A percentile compares a stretch with the other conserved stretches of the same genome.
Evolutionary conservation across 1,140 invertebrate genomes (phyloP).

Genomic region (Latrodectus geometricus): DNA sequence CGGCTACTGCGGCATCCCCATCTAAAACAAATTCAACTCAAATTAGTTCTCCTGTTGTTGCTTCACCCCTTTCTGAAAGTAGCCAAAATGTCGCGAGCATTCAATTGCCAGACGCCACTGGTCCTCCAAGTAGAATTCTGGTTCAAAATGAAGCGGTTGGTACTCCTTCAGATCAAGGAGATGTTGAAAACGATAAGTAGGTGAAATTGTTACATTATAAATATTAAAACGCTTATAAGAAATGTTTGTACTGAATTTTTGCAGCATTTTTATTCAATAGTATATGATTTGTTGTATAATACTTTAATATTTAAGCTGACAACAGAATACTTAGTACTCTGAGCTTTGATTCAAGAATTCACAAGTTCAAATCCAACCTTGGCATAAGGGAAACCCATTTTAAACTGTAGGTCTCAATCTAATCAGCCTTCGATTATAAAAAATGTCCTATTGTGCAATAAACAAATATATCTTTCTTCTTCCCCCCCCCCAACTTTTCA

Average conservation of each 20-base stretch:
- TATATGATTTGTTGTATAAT: too few relatives aligned
- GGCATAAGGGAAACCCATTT: too few relatives aligned
- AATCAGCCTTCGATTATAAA: too few relatives aligned
- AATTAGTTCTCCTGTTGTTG: constrained; percentile 30
- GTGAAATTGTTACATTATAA: not conserved
- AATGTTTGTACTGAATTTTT: not conserved
- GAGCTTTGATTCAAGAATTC: too few relatives aligned
- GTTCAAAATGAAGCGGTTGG: constrained; percentile 27
- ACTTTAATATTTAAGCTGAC: too few relatives aligned
- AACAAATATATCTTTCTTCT: too few relatives aligned
- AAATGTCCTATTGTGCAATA: too few relatives aligned
- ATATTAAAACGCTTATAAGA: not conserved
- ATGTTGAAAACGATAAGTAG: constrained; percentile 41
- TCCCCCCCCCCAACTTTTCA: too few relatives aligned
- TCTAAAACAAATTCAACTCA: not conserved
- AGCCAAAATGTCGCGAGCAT: constrained; percentile 40
- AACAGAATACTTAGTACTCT: too few relatives aligned
- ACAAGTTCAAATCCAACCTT: too few relatives aligned
- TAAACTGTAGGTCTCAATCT: too few relatives aligned
- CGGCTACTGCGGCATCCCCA: constrained; percentile 55
- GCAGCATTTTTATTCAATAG: not conserved
- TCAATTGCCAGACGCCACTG: constrained; percentile 32
- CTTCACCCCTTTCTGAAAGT: constrained; percentile 40
- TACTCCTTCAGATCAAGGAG: constrained; percentile 57
- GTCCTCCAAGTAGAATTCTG: not conserved